Evolutionary conservation across 2,888 invertebrate species (phyloP).

Genomic region (Pogonocherus hispidulus): DNA sequence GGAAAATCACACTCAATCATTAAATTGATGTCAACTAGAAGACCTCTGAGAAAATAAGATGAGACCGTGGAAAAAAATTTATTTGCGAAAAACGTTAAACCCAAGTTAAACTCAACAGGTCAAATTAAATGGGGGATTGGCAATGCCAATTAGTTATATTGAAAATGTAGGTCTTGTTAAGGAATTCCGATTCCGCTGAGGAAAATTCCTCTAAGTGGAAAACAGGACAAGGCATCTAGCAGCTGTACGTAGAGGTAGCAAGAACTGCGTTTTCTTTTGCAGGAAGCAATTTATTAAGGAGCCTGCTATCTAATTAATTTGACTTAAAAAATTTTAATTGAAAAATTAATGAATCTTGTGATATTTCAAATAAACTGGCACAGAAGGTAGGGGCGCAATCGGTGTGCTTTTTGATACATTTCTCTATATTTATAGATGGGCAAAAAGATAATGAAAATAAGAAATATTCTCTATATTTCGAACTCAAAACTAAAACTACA

Average conservation of each 20-base stretch:
- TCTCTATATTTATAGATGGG: too few relatives aligned
- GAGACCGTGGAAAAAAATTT: conserved; percentile 1
- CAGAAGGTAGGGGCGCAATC: too few relatives aligned
- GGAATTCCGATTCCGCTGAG: conserved; percentile 10
- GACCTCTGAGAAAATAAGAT: too few relatives aligned
- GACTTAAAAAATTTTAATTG: not conserved
- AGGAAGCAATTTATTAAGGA: not conserved
- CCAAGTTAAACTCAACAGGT: too few relatives aligned
- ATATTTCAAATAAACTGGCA: not conserved
- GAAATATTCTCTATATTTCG: too few relatives aligned
- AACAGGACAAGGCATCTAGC: not conserved
- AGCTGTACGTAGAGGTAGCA: not conserved
- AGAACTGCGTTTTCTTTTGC: not conserved
- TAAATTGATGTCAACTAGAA: too few relatives aligned
- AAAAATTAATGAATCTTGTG: not conserved
- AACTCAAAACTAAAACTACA: too few relatives aligned
- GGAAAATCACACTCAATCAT: too few relatives aligned
- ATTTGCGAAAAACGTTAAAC: conserved; percentile 19
- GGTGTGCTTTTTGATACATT: too few relatives aligned
- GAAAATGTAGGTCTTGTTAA: conserved; percentile 12
- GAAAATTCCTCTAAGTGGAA: conserved; percentile 3
- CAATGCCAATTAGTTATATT: conserved; percentile 23
- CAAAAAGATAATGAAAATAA: too few relatives aligned
- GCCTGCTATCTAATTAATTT: not conserved
- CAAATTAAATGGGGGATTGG: conserved; percentile 9